These are phyloP conservation scores for Pectinophora gossypiella DNA, from an alignment of 1,140 invertebrate species.

Conservation along the genomic window DNA sequence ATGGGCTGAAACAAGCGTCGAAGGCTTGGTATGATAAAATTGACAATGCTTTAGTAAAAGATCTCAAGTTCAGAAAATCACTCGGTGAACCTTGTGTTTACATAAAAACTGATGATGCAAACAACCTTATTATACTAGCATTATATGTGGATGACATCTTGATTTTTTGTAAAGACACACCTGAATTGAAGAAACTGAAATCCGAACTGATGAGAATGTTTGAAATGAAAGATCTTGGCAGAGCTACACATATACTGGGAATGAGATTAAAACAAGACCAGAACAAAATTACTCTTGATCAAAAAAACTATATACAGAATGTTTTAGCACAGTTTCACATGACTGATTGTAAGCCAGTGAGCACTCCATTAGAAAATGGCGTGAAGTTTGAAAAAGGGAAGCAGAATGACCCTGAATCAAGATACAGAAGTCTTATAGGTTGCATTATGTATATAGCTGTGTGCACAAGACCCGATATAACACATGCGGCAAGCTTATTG, in stretches of 20 bases:
- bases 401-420: conserved; percentile 6
- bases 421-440: conserved; percentile 28
- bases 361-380: conserved; percentile 26
- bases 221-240: too few species aligned
- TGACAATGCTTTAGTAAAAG: not conserved
- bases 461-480: conserved; percentile 30
- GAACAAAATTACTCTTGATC: conserved; percentile 9
- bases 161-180: conserved; percentile 5
- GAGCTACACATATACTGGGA: too few species aligned
- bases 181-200: too few species aligned
- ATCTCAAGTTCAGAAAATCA: conserved; percentile 5
- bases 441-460: conserved; percentile 32
- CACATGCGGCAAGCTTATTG: conserved; percentile 25
- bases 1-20: too few species aligned
- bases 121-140: conserved; percentile 1
- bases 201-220: too few species aligned
- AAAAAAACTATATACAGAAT: conserved; percentile 21
- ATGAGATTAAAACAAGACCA: conserved; percentile 18
- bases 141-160: conserved; percentile 5
- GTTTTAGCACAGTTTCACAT: conserved; percentile 21
- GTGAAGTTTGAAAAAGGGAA: conserved; percentile 21
- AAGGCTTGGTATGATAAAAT: conserved; percentile 11
- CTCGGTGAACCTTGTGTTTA: conserved; percentile 9
- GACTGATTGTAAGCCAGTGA: conserved; percentile 24
- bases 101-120: not conserved